Conservation (phyloP, 2,888 invertebrate genomes). For the Scaptomyza caliginosa region DNA sequence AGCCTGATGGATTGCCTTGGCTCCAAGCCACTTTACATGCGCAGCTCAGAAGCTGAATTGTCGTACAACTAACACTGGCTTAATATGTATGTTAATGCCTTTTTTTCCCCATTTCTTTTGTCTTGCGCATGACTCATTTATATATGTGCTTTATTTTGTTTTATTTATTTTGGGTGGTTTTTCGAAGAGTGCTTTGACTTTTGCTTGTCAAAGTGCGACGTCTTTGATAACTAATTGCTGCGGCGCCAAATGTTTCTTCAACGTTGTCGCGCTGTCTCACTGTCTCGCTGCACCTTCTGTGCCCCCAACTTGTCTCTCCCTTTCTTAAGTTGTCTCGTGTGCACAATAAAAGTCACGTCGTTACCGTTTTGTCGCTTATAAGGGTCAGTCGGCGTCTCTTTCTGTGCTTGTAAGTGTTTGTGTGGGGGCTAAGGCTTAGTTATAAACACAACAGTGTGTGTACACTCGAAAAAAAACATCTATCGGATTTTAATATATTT, state of each 20-base stretch:
- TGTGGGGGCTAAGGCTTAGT: slow-evolving; percentile 18
- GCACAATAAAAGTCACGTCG: slow-evolving; percentile 75
- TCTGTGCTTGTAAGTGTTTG: slow-evolving; percentile 3
- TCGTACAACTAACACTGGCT: slow-evolving; percentile 7
- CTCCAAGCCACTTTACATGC: slow-evolving; percentile 8
- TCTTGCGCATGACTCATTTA: slow-evolving; percentile 41
- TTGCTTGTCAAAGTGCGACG: slow-evolving; percentile 77
- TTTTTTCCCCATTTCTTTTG: slow-evolving; percentile 10
- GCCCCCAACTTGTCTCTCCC: background rate
- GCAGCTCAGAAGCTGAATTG: slow-evolving; percentile 16
- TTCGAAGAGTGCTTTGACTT: slow-evolving; percentile 76
- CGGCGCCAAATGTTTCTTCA: slow-evolving; percentile 72
- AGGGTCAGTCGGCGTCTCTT: slow-evolving; percentile 44
- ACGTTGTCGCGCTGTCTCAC: slow-evolving; percentile 16
- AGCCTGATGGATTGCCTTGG: slow-evolving; percentile 22
- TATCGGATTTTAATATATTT: too few relatives aligned
- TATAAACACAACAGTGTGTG: slow-evolving; percentile 41
- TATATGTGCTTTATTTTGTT: slow-evolving; percentile 32
- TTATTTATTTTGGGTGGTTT: slow-evolving; percentile 61
- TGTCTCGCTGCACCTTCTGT: slow-evolving; percentile 24
- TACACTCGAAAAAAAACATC: background rate
- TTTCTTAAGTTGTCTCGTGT: slow-evolving; percentile 37
- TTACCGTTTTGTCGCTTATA: slow-evolving; percentile 70
- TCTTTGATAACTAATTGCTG: slow-evolving; percentile 78
- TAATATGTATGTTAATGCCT: background rate